A percentile compares a stretch with the other conserved stretches of the same genome.
phyloP scores from a whole-genome alignment of 37 sponge, comb jelly and placozoan species.

The Crambe crambe region DNA sequence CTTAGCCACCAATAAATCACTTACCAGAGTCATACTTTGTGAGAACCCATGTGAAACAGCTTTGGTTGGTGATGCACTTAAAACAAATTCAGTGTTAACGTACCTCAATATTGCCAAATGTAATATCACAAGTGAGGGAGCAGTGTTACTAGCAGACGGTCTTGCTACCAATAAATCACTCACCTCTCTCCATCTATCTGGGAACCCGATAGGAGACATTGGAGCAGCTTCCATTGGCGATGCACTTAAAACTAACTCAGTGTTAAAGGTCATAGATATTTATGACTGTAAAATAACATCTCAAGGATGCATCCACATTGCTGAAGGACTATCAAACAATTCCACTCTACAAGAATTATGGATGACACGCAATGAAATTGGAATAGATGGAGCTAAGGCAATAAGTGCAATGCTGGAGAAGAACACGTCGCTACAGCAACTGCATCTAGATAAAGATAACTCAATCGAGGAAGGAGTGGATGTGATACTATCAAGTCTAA shows the following conservation, averaged over 20 bases:
- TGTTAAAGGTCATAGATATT: no score
- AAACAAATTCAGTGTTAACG: neutral
- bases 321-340: neutral
- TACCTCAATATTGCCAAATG: neutral
- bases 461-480: neutral
- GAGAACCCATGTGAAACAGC: neutral
- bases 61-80: neutral
- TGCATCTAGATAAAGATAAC: neutral
- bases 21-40: neutral
- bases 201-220: no score
- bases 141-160: no score
- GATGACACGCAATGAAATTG: neutral
- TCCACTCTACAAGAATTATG: neutral
- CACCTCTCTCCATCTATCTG: no score
- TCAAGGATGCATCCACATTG: neutral
- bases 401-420: neutral
- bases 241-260: no score
- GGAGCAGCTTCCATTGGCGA: no score
- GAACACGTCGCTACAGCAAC: neutral
- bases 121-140: neutral
- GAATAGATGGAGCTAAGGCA: neutral
- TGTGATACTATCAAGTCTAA: neutral
- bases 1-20: neutral
- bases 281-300: no score
- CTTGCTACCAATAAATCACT: no score